phyloP scores from a whole-genome alignment of 2,797 vertebrate genomes.

The Clarias fuscus region DNA sequence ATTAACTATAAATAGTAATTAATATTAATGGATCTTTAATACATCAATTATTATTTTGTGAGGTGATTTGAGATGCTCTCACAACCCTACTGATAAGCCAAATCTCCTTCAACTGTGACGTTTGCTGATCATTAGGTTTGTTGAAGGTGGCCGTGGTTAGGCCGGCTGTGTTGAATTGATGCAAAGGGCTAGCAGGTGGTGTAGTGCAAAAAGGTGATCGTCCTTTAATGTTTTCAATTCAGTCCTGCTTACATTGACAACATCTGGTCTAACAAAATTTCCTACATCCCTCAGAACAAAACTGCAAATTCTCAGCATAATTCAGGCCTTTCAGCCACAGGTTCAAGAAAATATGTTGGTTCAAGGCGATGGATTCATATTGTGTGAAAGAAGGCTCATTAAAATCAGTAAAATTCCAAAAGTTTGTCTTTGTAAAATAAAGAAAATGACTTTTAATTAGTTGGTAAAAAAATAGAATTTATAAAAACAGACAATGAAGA shows the following conservation, averaged over 20 bases:
- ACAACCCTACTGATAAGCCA: not conserved
- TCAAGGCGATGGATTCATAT: not conserved
- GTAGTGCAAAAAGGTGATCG: not conserved
- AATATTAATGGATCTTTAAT: not conserved
- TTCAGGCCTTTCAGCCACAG: not conserved
- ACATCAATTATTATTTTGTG: not conserved
- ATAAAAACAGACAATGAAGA: slow-evolving; percentile 48
- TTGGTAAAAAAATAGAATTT: slow-evolving; percentile 56
- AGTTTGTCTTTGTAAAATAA: slow-evolving; percentile 36
- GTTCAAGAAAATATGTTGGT: not conserved
- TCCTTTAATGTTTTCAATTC: not conserved
- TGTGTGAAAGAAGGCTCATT: not conserved
- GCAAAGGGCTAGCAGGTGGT: not conserved
- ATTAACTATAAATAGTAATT: not conserved
- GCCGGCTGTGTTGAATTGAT: not conserved
- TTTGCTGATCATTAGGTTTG: not conserved
- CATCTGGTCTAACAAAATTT: not conserved
- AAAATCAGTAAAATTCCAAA: slow-evolving; percentile 29
- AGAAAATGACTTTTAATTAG: slow-evolving; percentile 56
- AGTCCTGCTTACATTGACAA: not conserved
- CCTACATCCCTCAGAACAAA: not conserved
- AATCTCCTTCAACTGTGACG: not conserved
- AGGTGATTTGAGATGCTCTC: not conserved
- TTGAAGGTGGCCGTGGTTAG: not conserved
- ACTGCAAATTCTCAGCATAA: not conserved